Percentiles rank a stretch among this genome's conserved stretches.
phyloP scores from a whole-genome alignment of 2,113 vertebrate genomes.

The Laticauda colubrina region DNA sequence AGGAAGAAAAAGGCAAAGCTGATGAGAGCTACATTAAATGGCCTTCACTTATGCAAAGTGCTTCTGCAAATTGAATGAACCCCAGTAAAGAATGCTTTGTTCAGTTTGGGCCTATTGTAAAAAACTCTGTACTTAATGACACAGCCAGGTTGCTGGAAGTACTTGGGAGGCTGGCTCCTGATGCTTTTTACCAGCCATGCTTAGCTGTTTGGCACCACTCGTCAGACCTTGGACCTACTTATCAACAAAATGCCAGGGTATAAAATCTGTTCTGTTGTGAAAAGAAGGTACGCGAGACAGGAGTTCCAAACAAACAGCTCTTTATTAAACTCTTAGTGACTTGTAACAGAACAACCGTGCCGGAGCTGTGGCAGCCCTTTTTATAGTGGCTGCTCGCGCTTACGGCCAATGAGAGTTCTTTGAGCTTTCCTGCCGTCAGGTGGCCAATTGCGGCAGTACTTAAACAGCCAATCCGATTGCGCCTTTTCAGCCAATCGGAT shows the following conservation, averaged over 20 bases:
- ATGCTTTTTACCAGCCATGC: neutral
- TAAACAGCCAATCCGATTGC: too few species aligned
- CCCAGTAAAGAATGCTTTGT: neutral
- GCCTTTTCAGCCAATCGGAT: too few species aligned
- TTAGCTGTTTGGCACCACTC: neutral
- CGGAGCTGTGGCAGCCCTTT: too few species aligned
- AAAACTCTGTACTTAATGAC: neutral
- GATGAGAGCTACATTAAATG: neutral
- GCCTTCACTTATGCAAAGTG: neutral
- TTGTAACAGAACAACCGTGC: too few species aligned
- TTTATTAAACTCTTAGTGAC: too few species aligned
- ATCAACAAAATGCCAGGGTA: neutral
- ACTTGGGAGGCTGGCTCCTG: neutral
- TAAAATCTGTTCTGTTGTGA: neutral
- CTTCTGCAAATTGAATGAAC: neutral
- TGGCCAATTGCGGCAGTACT: too few species aligned
- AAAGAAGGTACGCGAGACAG: too few species aligned
- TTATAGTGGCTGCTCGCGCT: too few species aligned
- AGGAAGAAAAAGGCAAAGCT: neutral
- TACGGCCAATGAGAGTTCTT: too few species aligned
- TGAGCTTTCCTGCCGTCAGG: too few species aligned
- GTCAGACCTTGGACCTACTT: neutral
- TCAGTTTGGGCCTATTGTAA: neutral
- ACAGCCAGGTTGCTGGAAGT: neutral
- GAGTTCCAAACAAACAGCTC: too few species aligned